A percentile compares a stretch with the other conserved stretches of the same genome.
Evolutionary conservation across 2,113 vertebrate species (phyloP).

Genomic region (Paradisaea rubra): DNA sequence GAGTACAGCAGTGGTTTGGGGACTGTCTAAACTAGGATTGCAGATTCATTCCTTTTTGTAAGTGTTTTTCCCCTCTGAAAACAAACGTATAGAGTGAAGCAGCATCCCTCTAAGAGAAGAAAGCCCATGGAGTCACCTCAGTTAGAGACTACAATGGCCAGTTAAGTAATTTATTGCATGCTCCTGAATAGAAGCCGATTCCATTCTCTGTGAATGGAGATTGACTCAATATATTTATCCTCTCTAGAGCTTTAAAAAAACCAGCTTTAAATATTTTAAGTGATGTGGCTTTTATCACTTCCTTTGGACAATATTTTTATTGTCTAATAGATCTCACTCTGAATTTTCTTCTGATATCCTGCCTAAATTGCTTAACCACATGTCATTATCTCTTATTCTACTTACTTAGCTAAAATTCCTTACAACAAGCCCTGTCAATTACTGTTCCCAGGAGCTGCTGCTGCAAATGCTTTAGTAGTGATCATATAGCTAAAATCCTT

Average conservation of each 20-base stretch:
- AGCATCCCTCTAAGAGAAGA: not conserved
- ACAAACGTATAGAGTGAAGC: not conserved
- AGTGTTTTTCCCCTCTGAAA: not conserved
- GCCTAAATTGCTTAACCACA: conserved; percentile 28
- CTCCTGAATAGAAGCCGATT: not conserved
- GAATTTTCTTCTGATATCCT: conserved; percentile 36
- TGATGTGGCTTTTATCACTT: conserved; percentile 43
- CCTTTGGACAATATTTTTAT: conserved; percentile 52
- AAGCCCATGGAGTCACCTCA: not conserved
- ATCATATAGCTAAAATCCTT: not conserved
- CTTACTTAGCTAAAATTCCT: conserved; percentile 23
- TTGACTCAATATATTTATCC: conserved; percentile 1
- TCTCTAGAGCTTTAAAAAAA: conserved; percentile 35
- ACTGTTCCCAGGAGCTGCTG: conserved; percentile 6
- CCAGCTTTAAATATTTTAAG: conserved; percentile 31
- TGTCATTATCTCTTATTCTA: conserved; percentile 33
- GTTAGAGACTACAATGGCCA: not conserved
- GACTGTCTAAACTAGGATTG: not conserved
- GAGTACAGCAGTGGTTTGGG: not conserved
- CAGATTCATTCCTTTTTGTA: not conserved
- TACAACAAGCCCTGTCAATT: conserved; percentile 12
- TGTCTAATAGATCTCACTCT: conserved; percentile 12
- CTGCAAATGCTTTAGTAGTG: not conserved
- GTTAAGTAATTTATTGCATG: not conserved
- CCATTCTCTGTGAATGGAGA: not conserved